These are phyloP conservation scores for Dryobota labecula DNA, from an alignment of 2,888 invertebrate species.

Conservation along the genomic window DNA sequence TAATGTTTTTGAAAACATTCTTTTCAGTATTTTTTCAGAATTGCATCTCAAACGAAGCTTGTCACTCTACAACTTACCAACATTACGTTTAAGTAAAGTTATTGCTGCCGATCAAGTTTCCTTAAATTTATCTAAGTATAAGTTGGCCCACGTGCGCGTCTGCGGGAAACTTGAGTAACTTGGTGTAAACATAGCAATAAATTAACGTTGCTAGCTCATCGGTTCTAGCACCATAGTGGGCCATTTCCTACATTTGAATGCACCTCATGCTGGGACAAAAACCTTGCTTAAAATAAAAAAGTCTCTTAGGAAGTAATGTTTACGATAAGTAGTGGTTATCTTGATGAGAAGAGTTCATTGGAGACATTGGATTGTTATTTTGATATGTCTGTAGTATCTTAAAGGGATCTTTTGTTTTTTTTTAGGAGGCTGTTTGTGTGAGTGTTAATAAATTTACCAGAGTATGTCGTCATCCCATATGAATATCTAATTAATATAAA, in stretches of 20 bases:
- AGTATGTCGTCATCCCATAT: background rate
- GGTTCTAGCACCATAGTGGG: slow-evolving; percentile 40
- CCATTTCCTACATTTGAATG: slow-evolving; percentile 55
- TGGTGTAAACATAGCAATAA: slow-evolving; percentile 64
- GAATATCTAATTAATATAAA: background rate
- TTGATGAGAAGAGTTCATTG: background rate
- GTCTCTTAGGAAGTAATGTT: slow-evolving; percentile 7
- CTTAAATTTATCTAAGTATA: slow-evolving; percentile 40
- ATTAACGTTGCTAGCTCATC: slow-evolving; percentile 52
- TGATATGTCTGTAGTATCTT: background rate
- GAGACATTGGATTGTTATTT: background rate
- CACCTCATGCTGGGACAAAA: slow-evolving; percentile 56
- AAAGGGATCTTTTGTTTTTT: background rate
- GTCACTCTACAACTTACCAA: background rate
- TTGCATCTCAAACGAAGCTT: slow-evolving; percentile 12
- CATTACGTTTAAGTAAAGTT: slow-evolving; percentile 10
- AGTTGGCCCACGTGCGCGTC: slow-evolving; percentile 35
- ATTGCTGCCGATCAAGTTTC: slow-evolving; percentile 12
- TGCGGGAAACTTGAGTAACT: slow-evolving; percentile 38
- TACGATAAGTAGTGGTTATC: slow-evolving; percentile 3
- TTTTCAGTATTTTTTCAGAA: background rate
- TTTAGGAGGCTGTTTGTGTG: background rate
- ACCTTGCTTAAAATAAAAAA: slow-evolving; percentile 9
- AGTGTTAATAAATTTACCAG: background rate
- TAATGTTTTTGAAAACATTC: slow-evolving; percentile 19